Percentiles rank a stretch among this genome's conserved stretches.
phyloP scores from a whole-genome alignment of 2,113 vertebrate genomes.

The Callaeas wilsoni region DNA sequence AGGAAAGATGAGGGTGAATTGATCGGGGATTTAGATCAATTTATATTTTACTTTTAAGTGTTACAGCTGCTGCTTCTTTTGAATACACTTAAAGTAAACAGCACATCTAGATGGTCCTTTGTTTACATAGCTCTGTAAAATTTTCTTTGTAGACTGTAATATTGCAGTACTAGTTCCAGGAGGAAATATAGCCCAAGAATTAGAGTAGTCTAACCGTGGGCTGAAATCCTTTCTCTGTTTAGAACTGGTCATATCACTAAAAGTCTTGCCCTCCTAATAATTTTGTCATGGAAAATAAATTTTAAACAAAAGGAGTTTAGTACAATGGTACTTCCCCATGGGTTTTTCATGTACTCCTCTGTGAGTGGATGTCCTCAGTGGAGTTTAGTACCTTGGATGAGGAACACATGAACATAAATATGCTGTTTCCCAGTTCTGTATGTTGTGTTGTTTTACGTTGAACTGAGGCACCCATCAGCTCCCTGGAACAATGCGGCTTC shows the following conservation, averaged over 20 bases:
- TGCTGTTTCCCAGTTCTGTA: background rate
- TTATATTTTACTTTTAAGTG: background rate
- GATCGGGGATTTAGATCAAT: background rate
- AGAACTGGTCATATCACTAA: background rate
- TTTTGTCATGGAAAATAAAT: background rate
- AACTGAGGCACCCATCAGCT: background rate
- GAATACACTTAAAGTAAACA: background rate
- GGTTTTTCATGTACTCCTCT: background rate
- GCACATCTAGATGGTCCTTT: background rate
- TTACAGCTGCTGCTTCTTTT: background rate
- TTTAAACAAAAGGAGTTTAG: background rate
- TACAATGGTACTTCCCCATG: background rate
- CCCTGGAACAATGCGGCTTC: background rate
- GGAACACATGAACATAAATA: background rate
- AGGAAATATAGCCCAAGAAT: background rate
- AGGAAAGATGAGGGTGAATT: background rate
- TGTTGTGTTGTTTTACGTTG: background rate
- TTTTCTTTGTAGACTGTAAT: background rate
- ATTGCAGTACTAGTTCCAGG: background rate
- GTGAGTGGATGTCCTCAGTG: background rate
- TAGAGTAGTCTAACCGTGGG: background rate
- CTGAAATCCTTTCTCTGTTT: background rate
- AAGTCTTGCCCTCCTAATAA: background rate
- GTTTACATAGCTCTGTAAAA: background rate
- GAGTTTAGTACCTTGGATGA: background rate